A percentile compares a stretch with the other conserved stretches of the same genome.
Evolutionary conservation across 2,888 invertebrate genomes (phyloP).

Genomic region (Apamea crenata): DNA sequence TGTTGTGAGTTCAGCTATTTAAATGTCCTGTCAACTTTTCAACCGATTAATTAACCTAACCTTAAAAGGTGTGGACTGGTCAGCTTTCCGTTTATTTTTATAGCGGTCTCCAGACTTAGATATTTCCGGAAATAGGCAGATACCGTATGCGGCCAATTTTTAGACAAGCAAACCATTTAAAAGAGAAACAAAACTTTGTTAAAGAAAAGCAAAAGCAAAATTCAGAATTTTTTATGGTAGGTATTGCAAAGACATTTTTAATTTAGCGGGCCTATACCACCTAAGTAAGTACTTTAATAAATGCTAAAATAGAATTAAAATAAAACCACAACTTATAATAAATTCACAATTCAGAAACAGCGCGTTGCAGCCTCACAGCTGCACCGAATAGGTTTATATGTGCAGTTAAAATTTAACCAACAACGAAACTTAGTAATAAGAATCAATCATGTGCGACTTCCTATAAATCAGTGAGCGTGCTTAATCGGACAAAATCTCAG

Average conservation of each 20-base stretch:
- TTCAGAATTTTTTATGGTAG: background rate
- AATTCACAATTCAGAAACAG: background rate
- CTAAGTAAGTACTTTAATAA: background rate
- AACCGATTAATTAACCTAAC: background rate
- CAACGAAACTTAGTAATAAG: constrained; percentile 11
- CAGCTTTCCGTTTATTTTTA: constrained; percentile 13
- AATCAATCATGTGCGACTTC: constrained; percentile 35
- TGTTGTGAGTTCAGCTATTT: background rate
- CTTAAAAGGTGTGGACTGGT: background rate
- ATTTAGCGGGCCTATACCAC: too few relatives aligned
- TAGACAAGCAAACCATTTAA: background rate
- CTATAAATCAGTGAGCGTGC: constrained; percentile 33
- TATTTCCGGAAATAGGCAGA: background rate
- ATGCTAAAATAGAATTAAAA: background rate
- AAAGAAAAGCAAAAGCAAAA: background rate
- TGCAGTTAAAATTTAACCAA: background rate
- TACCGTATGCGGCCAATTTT: background rate
- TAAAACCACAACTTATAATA: too few relatives aligned
- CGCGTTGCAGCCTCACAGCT: background rate
- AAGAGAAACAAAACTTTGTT: background rate
- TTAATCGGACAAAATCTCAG: constrained; percentile 56
- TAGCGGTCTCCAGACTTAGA: background rate
- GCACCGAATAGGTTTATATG: background rate
- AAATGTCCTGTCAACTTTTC: background rate
- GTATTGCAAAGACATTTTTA: background rate